Percentiles rank a stretch among this genome's conserved stretches.
Conservation (phyloP, 2,888 invertebrate genomes). For the Lasioglossum marginatum region DNA sequence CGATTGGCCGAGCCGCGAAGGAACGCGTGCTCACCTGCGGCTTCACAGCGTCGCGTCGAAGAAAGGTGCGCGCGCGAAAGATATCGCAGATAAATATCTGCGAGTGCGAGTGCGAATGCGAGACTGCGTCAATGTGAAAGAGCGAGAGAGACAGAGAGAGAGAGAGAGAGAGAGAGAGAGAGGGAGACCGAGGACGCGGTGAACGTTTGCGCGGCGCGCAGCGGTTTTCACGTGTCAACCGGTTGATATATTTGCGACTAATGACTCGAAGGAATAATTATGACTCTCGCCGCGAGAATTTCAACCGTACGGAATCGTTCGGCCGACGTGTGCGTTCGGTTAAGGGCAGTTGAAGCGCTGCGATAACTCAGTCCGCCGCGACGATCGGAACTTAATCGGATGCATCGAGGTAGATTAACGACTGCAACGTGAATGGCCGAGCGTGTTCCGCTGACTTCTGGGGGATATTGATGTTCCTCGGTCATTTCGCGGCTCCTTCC, state of each 20-base stretch:
- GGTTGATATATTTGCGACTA: slow-evolving; percentile 69
- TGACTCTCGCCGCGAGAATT: slow-evolving; percentile 59
- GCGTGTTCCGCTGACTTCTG: neutral
- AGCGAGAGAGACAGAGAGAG: neutral
- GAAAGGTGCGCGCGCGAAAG: slow-evolving; percentile 55
- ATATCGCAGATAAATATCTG: slow-evolving; percentile 60
- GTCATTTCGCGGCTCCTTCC: neutral
- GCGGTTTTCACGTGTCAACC: slow-evolving; percentile 66
- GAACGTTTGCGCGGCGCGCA: slow-evolving; percentile 48
- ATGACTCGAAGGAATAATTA: slow-evolving; percentile 69
- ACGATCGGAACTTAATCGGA: slow-evolving; percentile 35
- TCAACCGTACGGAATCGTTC: slow-evolving; percentile 49
- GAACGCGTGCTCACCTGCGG: slow-evolving; percentile 61
- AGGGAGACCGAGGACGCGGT: slow-evolving; percentile 15
- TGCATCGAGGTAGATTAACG: slow-evolving; percentile 50
- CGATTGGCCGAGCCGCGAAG: slow-evolving; percentile 48
- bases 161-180: neutral
- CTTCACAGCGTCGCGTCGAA: slow-evolving; percentile 31
- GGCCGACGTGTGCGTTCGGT: slow-evolving; percentile 11
- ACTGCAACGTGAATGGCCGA: slow-evolving; percentile 2
- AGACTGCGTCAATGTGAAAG: neutral
- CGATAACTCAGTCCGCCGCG: slow-evolving; percentile 48
- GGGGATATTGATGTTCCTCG: slow-evolving; percentile 3
- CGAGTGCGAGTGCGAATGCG: slow-evolving; percentile 14
- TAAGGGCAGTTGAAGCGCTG: neutral